A percentile compares a stretch with the other conserved stretches of the same genome.
These are phyloP conservation scores for Bombus balteatus DNA, from an alignment of 1,140 invertebrate genomes.

Conservation along the genomic window DNA sequence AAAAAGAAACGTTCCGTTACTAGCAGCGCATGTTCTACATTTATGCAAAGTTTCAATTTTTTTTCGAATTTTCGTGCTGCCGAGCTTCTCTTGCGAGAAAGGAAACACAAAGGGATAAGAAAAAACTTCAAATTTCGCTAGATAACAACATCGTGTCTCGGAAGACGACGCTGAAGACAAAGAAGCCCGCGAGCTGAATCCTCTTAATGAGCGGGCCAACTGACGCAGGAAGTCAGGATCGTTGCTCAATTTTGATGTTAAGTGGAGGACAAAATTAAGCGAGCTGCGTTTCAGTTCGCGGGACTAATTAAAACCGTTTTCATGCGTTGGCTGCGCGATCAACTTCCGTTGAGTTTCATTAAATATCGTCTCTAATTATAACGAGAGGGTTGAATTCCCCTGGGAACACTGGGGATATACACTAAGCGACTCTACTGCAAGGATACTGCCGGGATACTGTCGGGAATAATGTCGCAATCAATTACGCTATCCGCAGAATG, in stretches of 20 bases:
- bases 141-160: not conserved
- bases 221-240: slow-evolving; percentile 30
- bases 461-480: slow-evolving; percentile 7
- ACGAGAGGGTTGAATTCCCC: no score
- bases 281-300: slow-evolving; percentile 20
- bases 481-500: slow-evolving; percentile 5
- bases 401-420: not conserved
- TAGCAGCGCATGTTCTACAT: no score
- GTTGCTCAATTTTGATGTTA: slow-evolving; percentile 42
- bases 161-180: slow-evolving; percentile 4
- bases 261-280: slow-evolving; percentile 53
- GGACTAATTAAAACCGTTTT: slow-evolving; percentile 49
- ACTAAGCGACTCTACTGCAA: not conserved
- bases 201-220: slow-evolving; percentile 47
- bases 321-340: slow-evolving; percentile 29
- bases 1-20: no score
- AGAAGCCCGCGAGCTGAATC: slow-evolving; percentile 10
- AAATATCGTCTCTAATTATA: slow-evolving; percentile 46
- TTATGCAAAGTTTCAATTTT: no score
- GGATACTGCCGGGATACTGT: not conserved
- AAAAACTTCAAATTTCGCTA: not conserved
- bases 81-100: not conserved
- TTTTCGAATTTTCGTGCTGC: no score
- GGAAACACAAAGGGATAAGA: not conserved
- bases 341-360: slow-evolving; percentile 44